phyloP scores from a whole-genome alignment of 2,113 vertebrate genomes.

The Elanus axillaris region DNA sequence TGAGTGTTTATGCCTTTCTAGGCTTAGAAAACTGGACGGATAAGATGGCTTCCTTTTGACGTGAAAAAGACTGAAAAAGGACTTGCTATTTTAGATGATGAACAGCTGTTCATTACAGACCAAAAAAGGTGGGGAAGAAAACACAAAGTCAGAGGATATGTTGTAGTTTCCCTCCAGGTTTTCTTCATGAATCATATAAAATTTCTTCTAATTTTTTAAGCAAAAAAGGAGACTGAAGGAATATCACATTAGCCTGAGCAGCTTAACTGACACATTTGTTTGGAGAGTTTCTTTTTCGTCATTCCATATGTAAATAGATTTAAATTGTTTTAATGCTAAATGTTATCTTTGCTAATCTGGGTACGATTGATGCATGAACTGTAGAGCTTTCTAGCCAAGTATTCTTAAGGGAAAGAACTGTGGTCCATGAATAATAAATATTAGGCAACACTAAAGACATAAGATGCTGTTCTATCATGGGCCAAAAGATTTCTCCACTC shows the following conservation, averaged over 20 bases:
- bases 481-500: conserved; percentile 24
- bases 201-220: conserved; percentile 1
- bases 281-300: conserved; percentile 31
- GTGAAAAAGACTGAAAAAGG: conserved; percentile 62
- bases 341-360: conserved; percentile 68
- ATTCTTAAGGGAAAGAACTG: conserved; percentile 12
- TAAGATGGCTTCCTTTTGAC: conserved; percentile 74
- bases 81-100: conserved; percentile 71
- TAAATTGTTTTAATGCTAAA: conserved; percentile 33
- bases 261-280: background rate
- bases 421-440: conserved; percentile 57
- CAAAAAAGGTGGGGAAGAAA: conserved; percentile 50
- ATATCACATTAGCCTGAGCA: background rate
- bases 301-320: conserved; percentile 29
- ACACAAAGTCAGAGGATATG: conserved; percentile 30
- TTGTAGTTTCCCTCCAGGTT: conserved; percentile 39
- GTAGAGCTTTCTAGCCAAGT: conserved; percentile 24
- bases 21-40: conserved; percentile 61
- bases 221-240: background rate
- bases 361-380: conserved; percentile 54
- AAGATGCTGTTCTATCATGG: background rate
- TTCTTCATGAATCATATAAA: conserved; percentile 30
- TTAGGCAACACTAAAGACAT: conserved; percentile 51
- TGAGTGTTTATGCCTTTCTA: conserved; percentile 65
- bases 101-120: conserved; percentile 64